phyloP scores from a whole-genome alignment of 2,113 vertebrate genomes.

The Callocephalon fimbriatum region DNA sequence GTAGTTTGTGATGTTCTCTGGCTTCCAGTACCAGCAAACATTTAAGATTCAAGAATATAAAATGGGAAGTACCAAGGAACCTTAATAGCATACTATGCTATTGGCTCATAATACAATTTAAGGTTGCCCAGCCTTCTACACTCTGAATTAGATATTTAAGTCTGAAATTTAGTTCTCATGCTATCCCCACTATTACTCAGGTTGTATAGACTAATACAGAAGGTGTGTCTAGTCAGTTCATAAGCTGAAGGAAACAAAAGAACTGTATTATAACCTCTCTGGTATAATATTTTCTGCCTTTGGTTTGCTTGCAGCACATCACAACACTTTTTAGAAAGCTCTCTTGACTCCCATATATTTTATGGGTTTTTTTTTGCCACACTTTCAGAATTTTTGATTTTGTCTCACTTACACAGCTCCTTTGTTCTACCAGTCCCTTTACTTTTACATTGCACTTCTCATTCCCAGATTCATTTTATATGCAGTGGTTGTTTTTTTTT shows the following conservation, averaged over 20 bases:
- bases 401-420: background rate
- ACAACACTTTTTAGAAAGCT: background rate
- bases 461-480: background rate
- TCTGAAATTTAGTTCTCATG: background rate
- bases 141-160: background rate
- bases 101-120: background rate
- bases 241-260: background rate
- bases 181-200: background rate
- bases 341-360: background rate
- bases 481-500: background rate
- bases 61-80: background rate
- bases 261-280: background rate
- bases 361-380: background rate
- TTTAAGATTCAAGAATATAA: background rate
- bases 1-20: background rate
- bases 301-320: background rate
- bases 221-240: background rate
- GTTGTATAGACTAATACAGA: background rate
- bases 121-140: background rate
- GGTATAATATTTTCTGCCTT: background rate
- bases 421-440: background rate
- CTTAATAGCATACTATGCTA: background rate
- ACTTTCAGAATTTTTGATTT: background rate
- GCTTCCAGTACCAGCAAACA: background rate
- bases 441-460: background rate